Conservation (phyloP, 2,797 vertebrate genomes). For the Furcifer pardalis region DNA sequence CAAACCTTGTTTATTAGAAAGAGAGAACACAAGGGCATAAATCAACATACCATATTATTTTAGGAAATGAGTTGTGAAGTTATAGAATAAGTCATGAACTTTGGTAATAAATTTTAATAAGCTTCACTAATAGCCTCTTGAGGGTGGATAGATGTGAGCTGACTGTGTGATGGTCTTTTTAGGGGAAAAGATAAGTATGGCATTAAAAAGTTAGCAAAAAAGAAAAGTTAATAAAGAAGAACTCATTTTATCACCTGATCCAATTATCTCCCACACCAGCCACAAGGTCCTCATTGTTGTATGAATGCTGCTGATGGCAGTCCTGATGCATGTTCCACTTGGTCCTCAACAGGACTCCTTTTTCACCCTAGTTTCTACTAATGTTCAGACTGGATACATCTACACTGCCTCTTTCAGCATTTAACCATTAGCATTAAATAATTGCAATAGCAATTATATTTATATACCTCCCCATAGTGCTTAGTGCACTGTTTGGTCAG, state of each 20-base stretch:
- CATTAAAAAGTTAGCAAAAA: conserved; percentile 10
- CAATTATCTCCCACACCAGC: neutral
- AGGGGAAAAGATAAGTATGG: neutral
- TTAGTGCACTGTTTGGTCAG: too few species aligned
- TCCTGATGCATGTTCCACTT: neutral
- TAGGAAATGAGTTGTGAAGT: conserved; percentile 29
- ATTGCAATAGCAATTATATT: too few species aligned
- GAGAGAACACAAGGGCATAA: conserved; percentile 11
- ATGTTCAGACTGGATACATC: neutral
- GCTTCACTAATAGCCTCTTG: conserved; percentile 4
- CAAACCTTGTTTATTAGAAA: conserved; percentile 5
- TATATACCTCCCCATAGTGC: too few species aligned
- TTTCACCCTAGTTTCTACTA: neutral
- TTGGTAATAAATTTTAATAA: conserved; percentile 29
- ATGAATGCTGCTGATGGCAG: too few species aligned
- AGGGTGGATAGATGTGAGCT: neutral
- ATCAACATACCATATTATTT: conserved; percentile 22
- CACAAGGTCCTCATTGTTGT: neutral
- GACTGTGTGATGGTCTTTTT: neutral
- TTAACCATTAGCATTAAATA: too few species aligned
- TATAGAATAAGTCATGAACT: conserved; percentile 20
- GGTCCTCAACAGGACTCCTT: neutral
- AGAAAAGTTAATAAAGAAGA: neutral
- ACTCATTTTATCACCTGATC: neutral
- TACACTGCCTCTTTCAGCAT: too few species aligned